These are phyloP conservation scores for Rhineura floridana DNA, from an alignment of 2,113 vertebrate genomes.

Conservation along the genomic window DNA sequence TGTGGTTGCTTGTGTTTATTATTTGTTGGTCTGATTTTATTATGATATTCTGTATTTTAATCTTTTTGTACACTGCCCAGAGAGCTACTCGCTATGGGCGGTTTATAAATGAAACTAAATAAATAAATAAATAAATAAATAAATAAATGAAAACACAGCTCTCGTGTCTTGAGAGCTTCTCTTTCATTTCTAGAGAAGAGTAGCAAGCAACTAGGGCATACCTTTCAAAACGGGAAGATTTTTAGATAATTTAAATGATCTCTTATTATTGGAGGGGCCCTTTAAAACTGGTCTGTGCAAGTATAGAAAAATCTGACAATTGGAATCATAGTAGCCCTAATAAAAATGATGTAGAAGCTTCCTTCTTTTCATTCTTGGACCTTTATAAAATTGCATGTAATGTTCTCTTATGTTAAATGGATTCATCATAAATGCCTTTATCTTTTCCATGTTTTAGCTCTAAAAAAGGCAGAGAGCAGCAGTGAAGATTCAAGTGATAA, in stretches of 20 bases:
- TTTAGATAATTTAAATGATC: neutral
- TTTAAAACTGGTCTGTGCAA: neutral
- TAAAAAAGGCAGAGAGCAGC: slow-evolving; percentile 56
- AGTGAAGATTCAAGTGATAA: slow-evolving; percentile 76
- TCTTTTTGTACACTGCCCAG: no score
- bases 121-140: no score
- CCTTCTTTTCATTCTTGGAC: slow-evolving; percentile 19
- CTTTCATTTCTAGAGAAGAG: neutral
- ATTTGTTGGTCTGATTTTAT: no score
- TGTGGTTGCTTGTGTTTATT: no score
- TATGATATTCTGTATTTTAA: no score
- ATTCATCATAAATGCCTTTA: slow-evolving; percentile 36
- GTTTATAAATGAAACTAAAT: no score
- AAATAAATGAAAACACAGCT: neutral
- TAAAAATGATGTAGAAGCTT: neutral
- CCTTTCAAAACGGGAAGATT: neutral
- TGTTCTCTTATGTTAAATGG: neutral
- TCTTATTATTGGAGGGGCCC: neutral
- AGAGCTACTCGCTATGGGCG: no score
- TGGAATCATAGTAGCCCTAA: neutral
- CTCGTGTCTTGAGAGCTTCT: neutral
- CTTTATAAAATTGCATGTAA: slow-evolving; percentile 29
- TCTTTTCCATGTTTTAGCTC: slow-evolving; percentile 56
- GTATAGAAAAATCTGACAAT: neutral
- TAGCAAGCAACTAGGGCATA: neutral